phyloP scores from a whole-genome alignment of 2,888 invertebrate genomes.

The Athrips mouffetella region DNA sequence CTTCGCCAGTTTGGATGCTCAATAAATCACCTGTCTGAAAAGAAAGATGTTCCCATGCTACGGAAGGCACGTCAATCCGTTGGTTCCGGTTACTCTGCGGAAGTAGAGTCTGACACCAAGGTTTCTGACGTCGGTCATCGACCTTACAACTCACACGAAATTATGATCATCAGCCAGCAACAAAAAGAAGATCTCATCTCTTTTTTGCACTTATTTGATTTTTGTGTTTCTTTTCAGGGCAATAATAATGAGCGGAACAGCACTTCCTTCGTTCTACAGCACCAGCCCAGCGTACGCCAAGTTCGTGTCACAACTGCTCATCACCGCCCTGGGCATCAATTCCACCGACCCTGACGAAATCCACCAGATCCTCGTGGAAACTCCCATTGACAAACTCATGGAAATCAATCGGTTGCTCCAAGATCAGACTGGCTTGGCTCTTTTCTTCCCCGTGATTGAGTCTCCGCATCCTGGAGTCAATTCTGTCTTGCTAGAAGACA shows the following conservation, averaged over 20 bases:
- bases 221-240: conserved; percentile 43
- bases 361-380: conserved; percentile 43
- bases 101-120: too few relatives aligned
- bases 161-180: too few relatives aligned
- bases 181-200: too few relatives aligned
- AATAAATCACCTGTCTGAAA: too few relatives aligned
- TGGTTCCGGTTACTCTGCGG: too few relatives aligned
- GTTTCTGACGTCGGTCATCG: too few relatives aligned
- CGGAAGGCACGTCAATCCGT: too few relatives aligned
- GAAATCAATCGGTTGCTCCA: conserved; percentile 44
- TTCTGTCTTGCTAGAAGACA: conserved; percentile 52
- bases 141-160: too few relatives aligned
- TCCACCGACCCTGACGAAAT: conserved; percentile 45
- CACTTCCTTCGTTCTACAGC: conserved; percentile 45
- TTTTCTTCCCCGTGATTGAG: conserved; percentile 61
- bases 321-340: conserved; percentile 64
- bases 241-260: conserved; percentile 59
- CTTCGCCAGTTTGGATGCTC: too few relatives aligned
- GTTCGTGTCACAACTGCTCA: conserved; percentile 36
- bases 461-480: conserved; percentile 46
- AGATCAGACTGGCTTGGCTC: conserved; percentile 44
- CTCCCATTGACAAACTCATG: conserved; percentile 48
- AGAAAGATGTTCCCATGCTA: too few relatives aligned
- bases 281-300: conserved; percentile 48
- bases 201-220: too few relatives aligned